Evolutionary conservation across 2,113 vertebrate species (phyloP).

Genomic region (Hypocryptadius cinnamomeus): DNA sequence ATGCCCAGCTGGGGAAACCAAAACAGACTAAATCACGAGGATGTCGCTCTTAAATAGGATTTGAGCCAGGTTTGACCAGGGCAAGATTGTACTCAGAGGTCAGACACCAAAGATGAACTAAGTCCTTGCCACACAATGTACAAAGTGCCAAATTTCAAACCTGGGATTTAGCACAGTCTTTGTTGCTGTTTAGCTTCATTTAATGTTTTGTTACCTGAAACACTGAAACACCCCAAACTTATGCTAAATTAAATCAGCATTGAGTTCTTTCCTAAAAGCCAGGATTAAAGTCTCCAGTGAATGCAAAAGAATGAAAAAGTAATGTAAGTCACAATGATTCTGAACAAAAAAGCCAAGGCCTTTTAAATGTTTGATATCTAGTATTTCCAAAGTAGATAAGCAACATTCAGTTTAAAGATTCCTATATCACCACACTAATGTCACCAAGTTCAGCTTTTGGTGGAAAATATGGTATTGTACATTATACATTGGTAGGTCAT

Average conservation of each 20-base stretch:
- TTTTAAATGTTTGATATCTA: neutral
- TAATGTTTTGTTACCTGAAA: neutral
- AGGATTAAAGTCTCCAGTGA: neutral
- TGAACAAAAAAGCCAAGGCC: neutral
- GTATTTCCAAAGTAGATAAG: neutral
- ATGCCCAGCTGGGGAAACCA: constrained; percentile 67
- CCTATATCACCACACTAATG: neutral
- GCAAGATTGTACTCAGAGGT: constrained; percentile 6
- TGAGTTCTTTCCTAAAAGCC: neutral
- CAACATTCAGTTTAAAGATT: neutral
- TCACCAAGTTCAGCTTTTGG: neutral
- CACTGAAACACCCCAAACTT: neutral
- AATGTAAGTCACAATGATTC: neutral
- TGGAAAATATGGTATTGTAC: neutral
- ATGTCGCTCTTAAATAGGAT: constrained; percentile 86
- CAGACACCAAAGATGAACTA: constrained; percentile 32
- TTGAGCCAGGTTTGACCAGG: constrained; percentile 69
- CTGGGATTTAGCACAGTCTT: neutral
- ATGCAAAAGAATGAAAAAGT: neutral
- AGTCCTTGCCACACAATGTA: neutral
- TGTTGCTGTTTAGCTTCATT: neutral
- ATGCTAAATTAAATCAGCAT: neutral
- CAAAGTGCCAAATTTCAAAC: neutral
- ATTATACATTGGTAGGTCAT: neutral
- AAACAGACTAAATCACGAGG: constrained; percentile 80